These are phyloP conservation scores for Orientallactaga sibirica DNA, from an alignment of 2,797 vertebrate genomes.

Conservation along the genomic window DNA sequence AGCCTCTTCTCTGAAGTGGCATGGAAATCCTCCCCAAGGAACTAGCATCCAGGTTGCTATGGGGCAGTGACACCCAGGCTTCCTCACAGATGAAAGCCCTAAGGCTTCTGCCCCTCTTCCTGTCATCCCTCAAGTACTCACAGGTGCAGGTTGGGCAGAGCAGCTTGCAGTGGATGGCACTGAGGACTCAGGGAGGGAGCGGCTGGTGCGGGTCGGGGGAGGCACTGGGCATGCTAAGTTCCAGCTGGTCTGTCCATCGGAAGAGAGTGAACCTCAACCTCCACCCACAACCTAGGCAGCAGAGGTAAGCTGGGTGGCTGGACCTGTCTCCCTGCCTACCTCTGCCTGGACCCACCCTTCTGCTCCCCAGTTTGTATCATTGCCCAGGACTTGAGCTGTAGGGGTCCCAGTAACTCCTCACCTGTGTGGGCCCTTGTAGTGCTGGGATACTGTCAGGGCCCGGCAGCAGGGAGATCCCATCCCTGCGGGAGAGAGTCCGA, in stretches of 20 bases:
- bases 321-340: neutral
- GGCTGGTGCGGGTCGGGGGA: conserved; percentile 74
- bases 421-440: conserved; percentile 58
- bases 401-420: conserved; percentile 30
- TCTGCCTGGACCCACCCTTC: neutral
- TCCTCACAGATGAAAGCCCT: neutral
- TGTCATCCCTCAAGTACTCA: conserved; percentile 86
- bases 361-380: neutral
- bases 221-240: conserved; percentile 74
- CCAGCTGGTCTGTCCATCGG: conserved; percentile 85
- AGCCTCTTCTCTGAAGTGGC: neutral
- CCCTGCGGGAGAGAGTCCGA: conserved; percentile 81
- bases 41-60: neutral
- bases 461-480: conserved; percentile 77
- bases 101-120: too few relatives aligned
- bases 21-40: neutral
- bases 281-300: conserved; percentile 80
- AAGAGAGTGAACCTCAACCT: conserved; percentile 82
- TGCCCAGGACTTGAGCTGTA: neutral
- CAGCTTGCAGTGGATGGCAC: conserved; percentile 58
- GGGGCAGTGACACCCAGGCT: neutral
- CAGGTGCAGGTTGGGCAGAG: conserved; percentile 90
- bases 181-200: conserved; percentile 78
- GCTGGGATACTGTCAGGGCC: conserved; percentile 80
- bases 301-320: neutral